Evolutionary conservation across 2,888 invertebrate genomes (phyloP).

Genomic region (Lepas anatifera): DNA sequence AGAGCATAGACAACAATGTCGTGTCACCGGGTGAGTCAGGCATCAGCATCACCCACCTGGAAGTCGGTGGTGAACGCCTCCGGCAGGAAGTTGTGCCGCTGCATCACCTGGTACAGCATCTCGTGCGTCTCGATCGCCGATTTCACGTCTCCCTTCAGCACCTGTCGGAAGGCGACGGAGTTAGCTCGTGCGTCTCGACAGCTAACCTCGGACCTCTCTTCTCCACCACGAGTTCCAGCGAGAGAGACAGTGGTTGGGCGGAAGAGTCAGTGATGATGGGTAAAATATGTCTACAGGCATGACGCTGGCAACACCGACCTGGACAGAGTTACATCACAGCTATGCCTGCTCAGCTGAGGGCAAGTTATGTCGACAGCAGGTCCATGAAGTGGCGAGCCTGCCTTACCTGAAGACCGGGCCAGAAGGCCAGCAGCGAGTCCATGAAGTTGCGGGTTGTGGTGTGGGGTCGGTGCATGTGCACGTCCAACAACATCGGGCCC

Average conservation of each 20-base stretch:
- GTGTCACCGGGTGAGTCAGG: background rate
- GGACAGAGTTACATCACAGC: background rate
- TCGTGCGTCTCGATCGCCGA: conserved; percentile 99
- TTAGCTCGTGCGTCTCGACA: too few relatives aligned
- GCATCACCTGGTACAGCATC: conserved; percentile 96
- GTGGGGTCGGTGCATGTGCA: conserved; percentile 87
- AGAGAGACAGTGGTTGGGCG: too few relatives aligned
- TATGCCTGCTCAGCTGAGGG: too few relatives aligned
- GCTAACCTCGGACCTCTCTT: too few relatives aligned
- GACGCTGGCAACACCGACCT: too few relatives aligned
- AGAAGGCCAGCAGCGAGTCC: conserved; percentile 94
- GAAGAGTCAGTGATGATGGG: too few relatives aligned
- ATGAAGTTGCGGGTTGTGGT: conserved; percentile 90
- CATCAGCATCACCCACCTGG: conserved; percentile 42
- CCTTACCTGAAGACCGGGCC: conserved; percentile 92
- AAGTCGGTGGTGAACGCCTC: conserved; percentile 98
- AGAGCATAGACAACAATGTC: too few relatives aligned
- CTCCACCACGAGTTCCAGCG: too few relatives aligned
- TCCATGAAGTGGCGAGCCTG: too few relatives aligned
- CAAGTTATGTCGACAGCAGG: too few relatives aligned
- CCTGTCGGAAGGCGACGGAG: conserved; percentile 34
- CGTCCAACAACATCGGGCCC: conserved; percentile 89
- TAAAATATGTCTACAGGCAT: too few relatives aligned
- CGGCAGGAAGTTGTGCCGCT: conserved; percentile 92
- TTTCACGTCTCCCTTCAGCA: conserved; percentile 76